Percentiles rank a stretch among this genome's conserved stretches.
These are phyloP conservation scores for Manis pentadactyla DNA, from an alignment of 2,797 vertebrate species.

Conservation along the genomic window DNA sequence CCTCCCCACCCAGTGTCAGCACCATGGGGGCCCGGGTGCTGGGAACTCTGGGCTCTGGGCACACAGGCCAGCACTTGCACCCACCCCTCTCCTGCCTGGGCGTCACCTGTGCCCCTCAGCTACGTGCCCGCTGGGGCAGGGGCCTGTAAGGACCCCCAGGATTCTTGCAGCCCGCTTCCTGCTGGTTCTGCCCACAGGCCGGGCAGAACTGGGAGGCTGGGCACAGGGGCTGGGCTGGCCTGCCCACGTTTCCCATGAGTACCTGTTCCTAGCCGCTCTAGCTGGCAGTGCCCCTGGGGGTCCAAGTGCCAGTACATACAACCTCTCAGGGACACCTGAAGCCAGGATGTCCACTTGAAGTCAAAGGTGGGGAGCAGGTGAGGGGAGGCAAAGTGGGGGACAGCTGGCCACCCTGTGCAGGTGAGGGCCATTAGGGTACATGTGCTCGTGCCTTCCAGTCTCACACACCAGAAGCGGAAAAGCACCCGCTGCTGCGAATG, in stretches of 20 bases:
- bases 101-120: not conserved
- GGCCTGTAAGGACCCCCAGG: not conserved
- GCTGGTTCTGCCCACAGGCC: not conserved
- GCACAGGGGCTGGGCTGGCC: not conserved
- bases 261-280: not conserved
- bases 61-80: not conserved
- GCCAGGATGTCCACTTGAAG: no score
- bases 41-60: not conserved
- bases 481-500: not conserved
- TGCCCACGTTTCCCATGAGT: rapidly evolving
- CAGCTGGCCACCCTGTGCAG: no score
- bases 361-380: no score
- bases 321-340: no score
- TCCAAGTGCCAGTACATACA: no score
- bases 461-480: not conserved
- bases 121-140: not conserved
- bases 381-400: not conserved
- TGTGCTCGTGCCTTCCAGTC: not conserved
- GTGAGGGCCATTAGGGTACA: no score
- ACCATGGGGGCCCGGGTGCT: not conserved
- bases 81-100: no score
- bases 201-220: not conserved
- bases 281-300: not conserved
- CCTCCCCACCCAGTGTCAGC: no score
- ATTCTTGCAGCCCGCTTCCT: not conserved